These are phyloP conservation scores for Bibio marci DNA, from an alignment of 2,888 invertebrate species.

Conservation along the genomic window DNA sequence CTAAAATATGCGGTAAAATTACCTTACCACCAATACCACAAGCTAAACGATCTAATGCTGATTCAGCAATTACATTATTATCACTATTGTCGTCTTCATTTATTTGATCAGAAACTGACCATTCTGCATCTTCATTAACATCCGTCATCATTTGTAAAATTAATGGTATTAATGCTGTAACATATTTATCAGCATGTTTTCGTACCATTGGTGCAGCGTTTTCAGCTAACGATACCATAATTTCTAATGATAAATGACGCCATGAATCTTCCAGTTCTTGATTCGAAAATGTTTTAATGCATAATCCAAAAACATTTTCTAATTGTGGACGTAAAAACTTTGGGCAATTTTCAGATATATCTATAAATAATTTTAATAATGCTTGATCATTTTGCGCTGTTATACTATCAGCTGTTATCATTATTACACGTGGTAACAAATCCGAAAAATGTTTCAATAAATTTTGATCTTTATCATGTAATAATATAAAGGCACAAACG, in stretches of 20 bases:
- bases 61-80: conserved; percentile 90
- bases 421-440: conserved; percentile 60
- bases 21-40: conserved; percentile 88
- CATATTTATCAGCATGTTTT: conserved; percentile 72
- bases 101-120: conserved; percentile 73
- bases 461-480: conserved; percentile 85
- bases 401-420: conserved; percentile 59
- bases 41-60: conserved; percentile 90
- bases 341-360: conserved; percentile 83
- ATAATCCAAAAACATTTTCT: conserved; percentile 69
- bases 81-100: conserved; percentile 89
- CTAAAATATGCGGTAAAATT: conserved; percentile 76
- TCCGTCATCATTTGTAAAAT: conserved; percentile 91
- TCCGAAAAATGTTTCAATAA: conserved; percentile 81
- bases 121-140: conserved; percentile 78
- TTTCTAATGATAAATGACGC: conserved; percentile 82
- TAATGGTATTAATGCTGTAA: conserved; percentile 63
- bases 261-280: conserved; percentile 59
- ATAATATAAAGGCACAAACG: conserved; percentile 71
- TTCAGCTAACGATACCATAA: conserved; percentile 66
- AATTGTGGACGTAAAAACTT: conserved; percentile 82
- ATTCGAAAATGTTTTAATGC: conserved; percentile 64
- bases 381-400: conserved; percentile 78
- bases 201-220: conserved; percentile 93
- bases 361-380: conserved; percentile 81